These are phyloP conservation scores for Cosmopolites sordidus DNA, from an alignment of 2,888 invertebrate species.

Conservation along the genomic window DNA sequence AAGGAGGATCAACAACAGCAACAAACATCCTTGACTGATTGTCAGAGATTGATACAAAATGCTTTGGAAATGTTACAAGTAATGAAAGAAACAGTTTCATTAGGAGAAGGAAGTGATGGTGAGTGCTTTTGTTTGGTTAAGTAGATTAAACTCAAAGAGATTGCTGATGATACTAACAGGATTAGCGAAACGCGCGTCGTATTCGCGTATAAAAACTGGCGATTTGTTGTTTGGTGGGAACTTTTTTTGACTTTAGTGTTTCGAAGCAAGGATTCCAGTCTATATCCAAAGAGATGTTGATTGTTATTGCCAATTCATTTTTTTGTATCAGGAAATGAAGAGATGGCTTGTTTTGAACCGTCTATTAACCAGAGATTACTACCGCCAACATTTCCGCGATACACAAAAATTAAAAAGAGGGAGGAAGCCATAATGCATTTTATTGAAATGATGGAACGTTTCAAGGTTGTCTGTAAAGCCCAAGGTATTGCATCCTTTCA, in stretches of 20 bases:
- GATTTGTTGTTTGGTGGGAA: no score
- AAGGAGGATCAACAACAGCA: slow-evolving; percentile 53
- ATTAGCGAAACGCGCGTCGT: no score
- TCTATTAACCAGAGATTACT: slow-evolving; percentile 91
- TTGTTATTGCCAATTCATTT: no score
- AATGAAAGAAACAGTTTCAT: slow-evolving; percentile 69
- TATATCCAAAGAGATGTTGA: no score
- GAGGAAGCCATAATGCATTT: slow-evolving; percentile 76
- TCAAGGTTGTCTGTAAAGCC: slow-evolving; percentile 78
- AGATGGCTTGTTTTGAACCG: slow-evolving; percentile 92
- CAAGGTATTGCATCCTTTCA: slow-evolving; percentile 75
- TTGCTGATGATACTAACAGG: background rate
- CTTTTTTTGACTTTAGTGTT: no score
- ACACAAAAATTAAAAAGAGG: slow-evolving; percentile 83
- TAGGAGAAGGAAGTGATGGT: slow-evolving; percentile 59
- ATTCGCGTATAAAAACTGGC: no score
- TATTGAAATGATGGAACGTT: slow-evolving; percentile 74
- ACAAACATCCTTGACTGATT: slow-evolving; percentile 63
- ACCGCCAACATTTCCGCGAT: slow-evolving; percentile 97
- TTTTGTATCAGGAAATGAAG: slow-evolving; percentile 56
- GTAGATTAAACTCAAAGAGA: slow-evolving; percentile 5
- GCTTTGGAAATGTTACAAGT: slow-evolving; percentile 79
- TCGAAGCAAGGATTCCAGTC: no score
- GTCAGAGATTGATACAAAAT: slow-evolving; percentile 74
- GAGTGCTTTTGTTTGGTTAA: no score